These are phyloP conservation scores for Pelosia muscerda DNA, from an alignment of 2,888 invertebrate genomes.

Conservation along the genomic window DNA sequence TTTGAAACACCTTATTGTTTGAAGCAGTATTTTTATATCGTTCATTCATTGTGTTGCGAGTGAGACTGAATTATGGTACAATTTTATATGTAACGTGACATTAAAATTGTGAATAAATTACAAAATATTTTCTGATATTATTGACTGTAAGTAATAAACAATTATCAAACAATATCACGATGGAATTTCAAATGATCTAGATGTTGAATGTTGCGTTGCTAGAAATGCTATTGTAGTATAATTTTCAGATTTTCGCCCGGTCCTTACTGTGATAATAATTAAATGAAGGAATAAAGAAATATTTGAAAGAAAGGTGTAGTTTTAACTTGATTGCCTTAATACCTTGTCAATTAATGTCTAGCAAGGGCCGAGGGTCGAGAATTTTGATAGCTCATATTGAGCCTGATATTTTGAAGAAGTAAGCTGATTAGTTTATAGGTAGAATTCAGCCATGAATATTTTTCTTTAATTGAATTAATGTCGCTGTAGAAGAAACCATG, in stretches of 20 bases:
- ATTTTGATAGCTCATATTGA: slow-evolving; percentile 85
- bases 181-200: slow-evolving; percentile 69
- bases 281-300: slow-evolving; percentile 66
- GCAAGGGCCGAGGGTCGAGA: slow-evolving; percentile 79
- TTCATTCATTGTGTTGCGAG: slow-evolving; percentile 82
- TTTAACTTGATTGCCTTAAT: slow-evolving; percentile 68
- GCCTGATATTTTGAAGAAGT: slow-evolving; percentile 79
- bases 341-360: slow-evolving; percentile 74
- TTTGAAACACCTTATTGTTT: slow-evolving; percentile 71
- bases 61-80: slow-evolving; percentile 85
- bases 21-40: slow-evolving; percentile 84
- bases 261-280: slow-evolving; percentile 83
- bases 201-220: slow-evolving; percentile 79
- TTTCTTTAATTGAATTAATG: slow-evolving; percentile 72
- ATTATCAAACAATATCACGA: slow-evolving; percentile 61
- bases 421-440: slow-evolving; percentile 76
- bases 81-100: slow-evolving; percentile 75
- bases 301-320: slow-evolving; percentile 65
- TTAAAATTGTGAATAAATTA: slow-evolving; percentile 59
- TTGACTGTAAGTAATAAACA: slow-evolving; percentile 59
- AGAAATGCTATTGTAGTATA: slow-evolving; percentile 81
- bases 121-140: slow-evolving; percentile 76
- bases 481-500: slow-evolving; percentile 68
- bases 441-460: slow-evolving; percentile 79
- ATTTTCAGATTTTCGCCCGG: slow-evolving; percentile 85